Evolutionary conservation across 1,140 invertebrate genomes (phyloP).

Genomic region (Calycopis cecrops): DNA sequence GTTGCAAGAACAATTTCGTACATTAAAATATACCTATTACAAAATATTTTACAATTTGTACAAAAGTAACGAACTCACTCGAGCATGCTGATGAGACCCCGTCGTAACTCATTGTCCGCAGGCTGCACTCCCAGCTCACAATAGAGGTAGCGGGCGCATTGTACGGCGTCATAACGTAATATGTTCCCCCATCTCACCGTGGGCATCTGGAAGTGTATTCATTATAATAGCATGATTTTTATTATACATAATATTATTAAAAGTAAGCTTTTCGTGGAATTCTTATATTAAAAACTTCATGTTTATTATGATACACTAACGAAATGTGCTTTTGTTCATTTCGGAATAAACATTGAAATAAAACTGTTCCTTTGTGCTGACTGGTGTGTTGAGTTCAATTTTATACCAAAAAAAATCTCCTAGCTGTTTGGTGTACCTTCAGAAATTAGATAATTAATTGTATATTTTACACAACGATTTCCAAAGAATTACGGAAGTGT

Average conservation of each 20-base stretch:
- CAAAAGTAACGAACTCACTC: conserved; percentile 39
- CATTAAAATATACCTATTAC: neutral
- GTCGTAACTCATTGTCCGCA: conserved; percentile 35
- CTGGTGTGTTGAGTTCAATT: no score
- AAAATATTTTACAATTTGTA: conserved; percentile 4
- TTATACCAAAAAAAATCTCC: no score
- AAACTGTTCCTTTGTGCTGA: neutral
- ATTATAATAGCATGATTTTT: neutral
- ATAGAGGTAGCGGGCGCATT: conserved; percentile 55
- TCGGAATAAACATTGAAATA: no score
- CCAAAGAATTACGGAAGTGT: no score
- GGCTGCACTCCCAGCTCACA: conserved; percentile 45
- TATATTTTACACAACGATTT: no score
- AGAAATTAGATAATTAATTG: no score
- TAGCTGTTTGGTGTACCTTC: no score
- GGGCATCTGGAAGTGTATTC: conserved; percentile 37
- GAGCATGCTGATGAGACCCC: conserved; percentile 53
- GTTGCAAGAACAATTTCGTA: neutral
- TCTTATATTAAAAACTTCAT: conserved; percentile 2
- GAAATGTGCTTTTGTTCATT: conserved; percentile 2
- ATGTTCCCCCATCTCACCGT: conserved; percentile 57
- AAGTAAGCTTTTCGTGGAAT: neutral
- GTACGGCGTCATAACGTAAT: conserved; percentile 47
- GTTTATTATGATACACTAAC: neutral
- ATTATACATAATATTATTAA: neutral